Conservation (phyloP, 2,113 vertebrate genomes). For the Microtus oregoni region DNA sequence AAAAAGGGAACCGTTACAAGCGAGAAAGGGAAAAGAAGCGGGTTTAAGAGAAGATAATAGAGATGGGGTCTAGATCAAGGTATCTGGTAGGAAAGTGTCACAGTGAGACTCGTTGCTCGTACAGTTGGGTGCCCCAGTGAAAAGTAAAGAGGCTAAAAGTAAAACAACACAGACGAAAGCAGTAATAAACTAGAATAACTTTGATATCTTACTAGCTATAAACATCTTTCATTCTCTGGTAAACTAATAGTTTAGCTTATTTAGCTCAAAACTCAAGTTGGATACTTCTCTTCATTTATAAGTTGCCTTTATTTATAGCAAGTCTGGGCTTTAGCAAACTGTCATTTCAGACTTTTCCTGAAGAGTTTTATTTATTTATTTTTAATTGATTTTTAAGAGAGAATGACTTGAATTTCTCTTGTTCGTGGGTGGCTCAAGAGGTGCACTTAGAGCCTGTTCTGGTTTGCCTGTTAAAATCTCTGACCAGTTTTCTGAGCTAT, state of each 20-base stretch:
- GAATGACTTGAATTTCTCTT: background rate
- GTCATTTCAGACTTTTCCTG: background rate
- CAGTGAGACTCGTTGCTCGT: background rate
- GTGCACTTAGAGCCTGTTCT: slow-evolving; percentile 13
- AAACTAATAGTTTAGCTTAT: slow-evolving; percentile 9
- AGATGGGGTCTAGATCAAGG: background rate
- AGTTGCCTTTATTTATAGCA: slow-evolving; percentile 1
- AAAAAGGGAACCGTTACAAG: background rate
- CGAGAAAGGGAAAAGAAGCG: background rate
- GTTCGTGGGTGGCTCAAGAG: background rate
- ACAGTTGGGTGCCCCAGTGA: background rate
- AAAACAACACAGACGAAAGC: background rate
- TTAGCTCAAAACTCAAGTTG: background rate
- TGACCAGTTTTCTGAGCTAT: background rate
- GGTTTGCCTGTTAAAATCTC: slow-evolving; percentile 2
- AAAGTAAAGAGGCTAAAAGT: background rate
- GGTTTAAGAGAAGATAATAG: background rate
- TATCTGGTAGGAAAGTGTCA: background rate
- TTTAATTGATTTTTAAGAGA: background rate
- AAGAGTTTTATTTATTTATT: background rate
- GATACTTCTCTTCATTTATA: background rate
- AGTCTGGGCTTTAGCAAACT: slow-evolving; percentile 33
- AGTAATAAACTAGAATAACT: background rate
- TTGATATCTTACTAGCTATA: background rate
- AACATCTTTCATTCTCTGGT: slow-evolving; percentile 14